Evolutionary conservation across 35 echinoderm and acorn worm genomes (phyloP).

Genomic region (Eucidaris tribuloides): DNA sequence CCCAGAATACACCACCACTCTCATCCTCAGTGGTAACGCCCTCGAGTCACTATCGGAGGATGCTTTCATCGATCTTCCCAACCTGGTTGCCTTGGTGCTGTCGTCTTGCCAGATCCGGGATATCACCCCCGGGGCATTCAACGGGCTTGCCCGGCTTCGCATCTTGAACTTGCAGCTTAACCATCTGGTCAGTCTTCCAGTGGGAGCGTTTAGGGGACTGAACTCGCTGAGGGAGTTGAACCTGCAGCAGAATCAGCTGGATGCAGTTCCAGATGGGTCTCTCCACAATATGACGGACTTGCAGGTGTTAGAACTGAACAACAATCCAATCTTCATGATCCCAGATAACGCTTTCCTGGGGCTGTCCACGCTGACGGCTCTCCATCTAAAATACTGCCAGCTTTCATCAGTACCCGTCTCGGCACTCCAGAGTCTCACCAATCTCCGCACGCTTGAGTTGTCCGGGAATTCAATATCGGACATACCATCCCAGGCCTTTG

Average conservation of each 20-base stretch:
- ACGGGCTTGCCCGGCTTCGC: conserved; percentile 40
- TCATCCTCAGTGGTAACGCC: conserved; percentile 54
- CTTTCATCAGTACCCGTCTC: background rate
- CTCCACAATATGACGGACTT: conserved; percentile 13
- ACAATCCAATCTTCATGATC: conserved; percentile 21
- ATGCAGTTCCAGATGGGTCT: background rate
- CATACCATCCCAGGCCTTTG: conserved; percentile 43
- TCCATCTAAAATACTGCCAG: conserved; percentile 15
- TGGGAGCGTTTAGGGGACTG: conserved; percentile 44
- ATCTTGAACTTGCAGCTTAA: conserved; percentile 61
- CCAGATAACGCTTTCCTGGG: conserved; percentile 1
- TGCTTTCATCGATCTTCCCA: conserved; percentile 49
- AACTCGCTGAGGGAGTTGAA: conserved; percentile 47
- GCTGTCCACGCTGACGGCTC: background rate
- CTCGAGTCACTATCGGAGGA: conserved; percentile 13
- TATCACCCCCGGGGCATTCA: conserved; percentile 64
- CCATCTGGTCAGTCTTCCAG: conserved; percentile 3
- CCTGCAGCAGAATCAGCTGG: conserved; percentile 49
- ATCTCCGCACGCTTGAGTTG: conserved; percentile 37
- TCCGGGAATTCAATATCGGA: conserved; percentile 47
- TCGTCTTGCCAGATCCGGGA: conserved; percentile 45
- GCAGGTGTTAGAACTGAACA: background rate
- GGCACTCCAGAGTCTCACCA: conserved; percentile 38
- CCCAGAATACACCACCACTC: conserved; percentile 58
- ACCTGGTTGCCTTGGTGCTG: conserved; percentile 55